These are phyloP conservation scores for Diachasma alloeum DNA, from an alignment of 1,140 invertebrate species.

Conservation along the genomic window DNA sequence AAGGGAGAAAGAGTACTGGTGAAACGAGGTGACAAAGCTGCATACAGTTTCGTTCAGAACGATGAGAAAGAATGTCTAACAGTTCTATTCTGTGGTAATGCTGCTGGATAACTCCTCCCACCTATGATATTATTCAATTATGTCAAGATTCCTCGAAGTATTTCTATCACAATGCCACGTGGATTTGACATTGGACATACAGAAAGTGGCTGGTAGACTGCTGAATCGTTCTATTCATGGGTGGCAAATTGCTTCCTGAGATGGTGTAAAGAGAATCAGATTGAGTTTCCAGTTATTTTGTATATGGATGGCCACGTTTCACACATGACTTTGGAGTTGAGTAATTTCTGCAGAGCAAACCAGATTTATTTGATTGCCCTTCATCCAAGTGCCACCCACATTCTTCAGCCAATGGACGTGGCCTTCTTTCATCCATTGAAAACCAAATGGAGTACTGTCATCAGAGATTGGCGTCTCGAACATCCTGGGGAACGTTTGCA, in stretches of 20 bases:
- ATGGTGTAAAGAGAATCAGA: conserved; percentile 41
- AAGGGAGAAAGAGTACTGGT: too few relatives aligned
- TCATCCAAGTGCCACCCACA: conserved; percentile 46
- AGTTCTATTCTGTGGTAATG: too few relatives aligned
- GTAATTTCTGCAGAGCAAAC: conserved; percentile 19
- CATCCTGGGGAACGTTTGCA: conserved; percentile 31
- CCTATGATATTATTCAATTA: too few relatives aligned
- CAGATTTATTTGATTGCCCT: conserved; percentile 36
- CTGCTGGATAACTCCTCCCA: too few relatives aligned
- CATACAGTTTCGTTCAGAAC: too few relatives aligned
- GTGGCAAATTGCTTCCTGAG: conserved; percentile 52
- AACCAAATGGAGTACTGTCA: conserved; percentile 35
- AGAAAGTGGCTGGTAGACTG: conserved; percentile 59
- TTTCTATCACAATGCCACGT: conserved; percentile 38
- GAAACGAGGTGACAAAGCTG: too few relatives aligned
- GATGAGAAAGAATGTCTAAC: too few relatives aligned
- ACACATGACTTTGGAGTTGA: conserved; percentile 27
- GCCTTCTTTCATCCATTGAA: conserved; percentile 44
- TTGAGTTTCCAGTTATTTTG: conserved; percentile 46
- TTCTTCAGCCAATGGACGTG: conserved; percentile 48
- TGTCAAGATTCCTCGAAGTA: too few relatives aligned
- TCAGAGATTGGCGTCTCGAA: conserved; percentile 37
- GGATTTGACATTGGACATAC: conserved; percentile 51
- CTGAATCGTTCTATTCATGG: conserved; percentile 58
- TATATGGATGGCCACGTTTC: conserved; percentile 50